Evolutionary conservation across 2,113 vertebrate species (phyloP), one percentile per base, ranked within the genome.

Genomic region (Solea solea): DNA sequence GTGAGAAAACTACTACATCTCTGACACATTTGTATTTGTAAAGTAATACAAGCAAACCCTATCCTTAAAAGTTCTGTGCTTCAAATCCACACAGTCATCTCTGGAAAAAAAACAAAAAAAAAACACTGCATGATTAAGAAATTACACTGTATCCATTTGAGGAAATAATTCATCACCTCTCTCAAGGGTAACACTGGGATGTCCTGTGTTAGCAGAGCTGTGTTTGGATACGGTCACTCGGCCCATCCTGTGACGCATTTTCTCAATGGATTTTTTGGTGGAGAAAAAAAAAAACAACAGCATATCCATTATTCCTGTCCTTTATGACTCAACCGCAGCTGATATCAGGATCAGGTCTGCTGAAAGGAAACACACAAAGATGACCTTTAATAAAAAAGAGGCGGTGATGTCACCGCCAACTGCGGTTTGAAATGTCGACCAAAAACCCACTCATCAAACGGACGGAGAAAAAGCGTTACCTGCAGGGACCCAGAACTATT

Each of bases 191-290:
- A 82, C 41, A 25, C 34, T 9, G 80, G 87, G 77, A 87, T 72
- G 78, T 76, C 75, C 73, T 76, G 78, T 72, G 78, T 82, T 72
- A 78, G 69, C 74, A 44, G 69, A 71, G 72, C 64, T 81, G 65
- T 91, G 86, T 90, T 91, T 86, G 64, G 78, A 83, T 41, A 78
- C 56, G 54, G 78, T 66, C 64, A 54, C 80, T 81, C 83, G 52
- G 67, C 84, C 83, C 89, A 88, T 91, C 89, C 85, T 84, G 85
- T 88, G 82, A 90, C 72, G 66, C 84, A 28, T 58, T 70, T 57
- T 68, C 27, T 41, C 34, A 74, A 81, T 54, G 64, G 60, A n/a
- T 70, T 69, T 82, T 76, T 41, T 55, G 81, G 34, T 27, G 66
- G 62, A 76, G 75, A 81, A 83, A 87, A 88, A 83, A 34, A 34